Conservation (phyloP, 2,113 vertebrate species). For the Tylochromis polylepis region DNA sequence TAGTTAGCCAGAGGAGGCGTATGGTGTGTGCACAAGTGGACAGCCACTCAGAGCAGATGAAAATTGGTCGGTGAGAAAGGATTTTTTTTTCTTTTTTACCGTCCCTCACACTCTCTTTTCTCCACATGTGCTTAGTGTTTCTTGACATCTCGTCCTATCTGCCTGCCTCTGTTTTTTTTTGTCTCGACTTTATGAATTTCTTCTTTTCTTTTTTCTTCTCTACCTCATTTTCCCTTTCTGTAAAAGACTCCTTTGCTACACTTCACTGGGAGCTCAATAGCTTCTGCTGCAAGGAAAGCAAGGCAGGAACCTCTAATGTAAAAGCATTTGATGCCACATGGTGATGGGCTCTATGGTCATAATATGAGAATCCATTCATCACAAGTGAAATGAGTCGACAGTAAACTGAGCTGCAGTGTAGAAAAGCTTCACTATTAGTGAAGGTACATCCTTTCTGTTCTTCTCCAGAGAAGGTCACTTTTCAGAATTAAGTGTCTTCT, state of each 20-base stretch:
- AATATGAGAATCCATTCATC: not conserved
- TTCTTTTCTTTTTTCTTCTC: not conserved
- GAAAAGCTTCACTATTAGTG: not conserved
- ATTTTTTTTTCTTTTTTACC: not conserved
- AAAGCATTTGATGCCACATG: not conserved
- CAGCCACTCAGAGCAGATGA: not conserved
- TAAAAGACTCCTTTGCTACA: not conserved
- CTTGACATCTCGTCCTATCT: not conserved
- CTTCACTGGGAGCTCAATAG: not conserved
- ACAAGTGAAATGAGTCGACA: not conserved
- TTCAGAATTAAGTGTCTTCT: not conserved
- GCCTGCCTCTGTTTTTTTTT: not conserved
- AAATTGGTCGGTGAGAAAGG: not conserved
- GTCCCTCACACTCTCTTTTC: not conserved
- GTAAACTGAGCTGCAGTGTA: not conserved
- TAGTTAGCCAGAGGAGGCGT: constrained; percentile 24
- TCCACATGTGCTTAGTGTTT: not conserved
- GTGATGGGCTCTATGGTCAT: not conserved
- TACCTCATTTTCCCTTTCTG: not conserved
- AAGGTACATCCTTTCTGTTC: not conserved
- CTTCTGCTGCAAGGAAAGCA: not conserved
- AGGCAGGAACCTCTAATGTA: not conserved
- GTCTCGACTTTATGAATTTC: not conserved
- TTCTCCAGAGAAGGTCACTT: not conserved
- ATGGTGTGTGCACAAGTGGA: constrained; percentile 7